Percentiles rank a stretch among this genome's conserved stretches.
These are phyloP conservation scores for Amphimallon solstitiale DNA, from an alignment of 2,888 invertebrate genomes.

Conservation along the genomic window DNA sequence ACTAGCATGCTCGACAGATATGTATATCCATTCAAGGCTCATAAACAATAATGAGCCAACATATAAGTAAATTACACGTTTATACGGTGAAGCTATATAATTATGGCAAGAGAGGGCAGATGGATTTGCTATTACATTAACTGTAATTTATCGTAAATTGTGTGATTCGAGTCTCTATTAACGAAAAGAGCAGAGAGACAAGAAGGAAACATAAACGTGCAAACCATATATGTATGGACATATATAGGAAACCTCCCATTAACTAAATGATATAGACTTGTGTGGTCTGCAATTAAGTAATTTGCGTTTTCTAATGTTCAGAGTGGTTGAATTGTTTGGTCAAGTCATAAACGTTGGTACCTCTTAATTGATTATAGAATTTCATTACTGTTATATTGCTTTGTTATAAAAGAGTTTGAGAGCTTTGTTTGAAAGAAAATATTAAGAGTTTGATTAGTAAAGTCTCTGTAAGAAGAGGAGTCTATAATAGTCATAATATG, in stretches of 20 bases:
- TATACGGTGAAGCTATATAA: slow-evolving; percentile 3
- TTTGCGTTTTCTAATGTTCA: slow-evolving; percentile 4
- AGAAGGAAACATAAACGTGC: not conserved
- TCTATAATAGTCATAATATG: too few species aligned
- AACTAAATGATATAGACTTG: slow-evolving; percentile 24
- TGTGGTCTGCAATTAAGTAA: slow-evolving; percentile 28
- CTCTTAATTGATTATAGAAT: slow-evolving; percentile 8
- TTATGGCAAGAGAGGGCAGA: slow-evolving; percentile 24
- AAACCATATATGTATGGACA: not conserved
- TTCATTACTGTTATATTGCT: not conserved
- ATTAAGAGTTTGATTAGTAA: too few species aligned
- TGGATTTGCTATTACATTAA: slow-evolving; percentile 31
- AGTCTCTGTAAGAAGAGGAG: too few species aligned
- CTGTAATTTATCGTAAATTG: slow-evolving; percentile 31
- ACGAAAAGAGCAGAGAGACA: not conserved
- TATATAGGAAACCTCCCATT: slow-evolving; percentile 28
- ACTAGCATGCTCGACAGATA: too few species aligned
- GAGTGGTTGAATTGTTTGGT: not conserved
- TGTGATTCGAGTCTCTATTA: slow-evolving; percentile 31
- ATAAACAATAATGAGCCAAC: not conserved
- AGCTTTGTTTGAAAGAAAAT: too few species aligned
- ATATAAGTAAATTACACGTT: slow-evolving; percentile 26
- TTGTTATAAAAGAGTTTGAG: too few species aligned
- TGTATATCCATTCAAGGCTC: too few species aligned
- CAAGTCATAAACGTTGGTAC: not conserved